Percentiles rank a stretch among this genome's conserved stretches.
phyloP scores from a whole-genome alignment of 2,888 invertebrate species.

The Cremastobaeus sp. region DNA sequence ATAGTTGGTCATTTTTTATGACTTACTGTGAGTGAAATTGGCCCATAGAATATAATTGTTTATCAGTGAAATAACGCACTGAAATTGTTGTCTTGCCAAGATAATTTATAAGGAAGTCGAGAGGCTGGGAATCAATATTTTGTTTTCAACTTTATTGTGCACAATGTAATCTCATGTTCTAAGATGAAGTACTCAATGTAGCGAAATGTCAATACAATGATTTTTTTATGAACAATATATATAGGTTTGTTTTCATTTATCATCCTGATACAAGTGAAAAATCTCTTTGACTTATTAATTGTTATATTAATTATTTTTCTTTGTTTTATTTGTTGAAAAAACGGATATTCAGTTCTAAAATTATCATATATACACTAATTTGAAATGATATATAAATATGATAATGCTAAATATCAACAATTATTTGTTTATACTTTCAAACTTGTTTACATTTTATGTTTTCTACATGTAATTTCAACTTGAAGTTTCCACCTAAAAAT shows the following conservation, averaged over 20 bases:
- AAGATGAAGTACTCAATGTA: constrained; percentile 24
- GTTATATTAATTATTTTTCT: too few relatives aligned
- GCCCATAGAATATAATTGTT: constrained; percentile 14
- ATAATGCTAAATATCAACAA: too few relatives aligned
- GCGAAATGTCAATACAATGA: constrained; percentile 38
- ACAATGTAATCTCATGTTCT: constrained; percentile 50
- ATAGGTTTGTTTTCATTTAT: background rate
- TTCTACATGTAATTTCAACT: too few relatives aligned
- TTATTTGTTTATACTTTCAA: too few relatives aligned
- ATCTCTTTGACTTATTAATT: background rate
- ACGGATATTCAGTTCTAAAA: too few relatives aligned
- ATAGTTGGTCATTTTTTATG: constrained; percentile 2
- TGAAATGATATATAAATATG: too few relatives aligned
- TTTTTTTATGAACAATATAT: constrained; percentile 29
- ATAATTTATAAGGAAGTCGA: constrained; percentile 27
- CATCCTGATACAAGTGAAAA: background rate
- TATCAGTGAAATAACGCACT: constrained; percentile 14
- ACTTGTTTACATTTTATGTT: too few relatives aligned
- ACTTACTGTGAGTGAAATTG: constrained; percentile 30
- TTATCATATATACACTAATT: too few relatives aligned
- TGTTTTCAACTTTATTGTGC: constrained; percentile 44
- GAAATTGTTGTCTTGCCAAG: constrained; percentile 35
- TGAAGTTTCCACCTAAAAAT: too few relatives aligned
- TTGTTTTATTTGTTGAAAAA: too few relatives aligned
- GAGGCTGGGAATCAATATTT: constrained; percentile 27